These are phyloP conservation scores for Pyrgilauda ruficollis DNA, from an alignment of 2,113 vertebrate species.

Conservation along the genomic window DNA sequence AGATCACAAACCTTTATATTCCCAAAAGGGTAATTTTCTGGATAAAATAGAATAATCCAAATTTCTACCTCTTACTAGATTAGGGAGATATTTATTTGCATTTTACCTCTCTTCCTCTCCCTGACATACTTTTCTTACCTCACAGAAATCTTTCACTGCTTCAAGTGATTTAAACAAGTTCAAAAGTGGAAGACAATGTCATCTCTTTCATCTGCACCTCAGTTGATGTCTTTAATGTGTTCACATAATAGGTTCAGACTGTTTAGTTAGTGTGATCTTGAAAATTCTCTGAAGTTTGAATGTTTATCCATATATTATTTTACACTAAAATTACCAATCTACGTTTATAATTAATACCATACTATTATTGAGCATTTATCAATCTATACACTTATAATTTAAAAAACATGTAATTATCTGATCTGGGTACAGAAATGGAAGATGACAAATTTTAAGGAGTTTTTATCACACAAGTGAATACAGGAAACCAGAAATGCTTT, in stretches of 20 bases:
- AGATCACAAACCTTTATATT: background rate
- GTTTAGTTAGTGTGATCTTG: background rate
- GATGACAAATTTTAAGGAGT: background rate
- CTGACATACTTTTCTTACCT: background rate
- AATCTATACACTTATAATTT: background rate
- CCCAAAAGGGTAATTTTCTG: background rate
- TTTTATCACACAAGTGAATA: background rate
- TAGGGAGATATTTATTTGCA: background rate
- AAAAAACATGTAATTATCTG: background rate
- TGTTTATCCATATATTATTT: background rate
- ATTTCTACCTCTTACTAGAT: background rate
- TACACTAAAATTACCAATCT: background rate
- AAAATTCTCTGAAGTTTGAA: background rate
- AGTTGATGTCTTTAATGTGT: background rate
- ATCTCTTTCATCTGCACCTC: background rate
- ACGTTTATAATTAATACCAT: background rate
- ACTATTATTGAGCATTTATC: background rate
- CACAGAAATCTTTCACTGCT: background rate
- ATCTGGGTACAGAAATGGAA: background rate
- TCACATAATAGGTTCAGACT: background rate
- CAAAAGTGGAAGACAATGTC: background rate
- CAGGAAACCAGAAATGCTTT: background rate
- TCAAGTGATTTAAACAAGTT: background rate
- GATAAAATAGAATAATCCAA: background rate
- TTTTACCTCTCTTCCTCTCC: background rate